Conservation (phyloP, 1,140 invertebrate species). For the Bombus cullumanus region DNA sequence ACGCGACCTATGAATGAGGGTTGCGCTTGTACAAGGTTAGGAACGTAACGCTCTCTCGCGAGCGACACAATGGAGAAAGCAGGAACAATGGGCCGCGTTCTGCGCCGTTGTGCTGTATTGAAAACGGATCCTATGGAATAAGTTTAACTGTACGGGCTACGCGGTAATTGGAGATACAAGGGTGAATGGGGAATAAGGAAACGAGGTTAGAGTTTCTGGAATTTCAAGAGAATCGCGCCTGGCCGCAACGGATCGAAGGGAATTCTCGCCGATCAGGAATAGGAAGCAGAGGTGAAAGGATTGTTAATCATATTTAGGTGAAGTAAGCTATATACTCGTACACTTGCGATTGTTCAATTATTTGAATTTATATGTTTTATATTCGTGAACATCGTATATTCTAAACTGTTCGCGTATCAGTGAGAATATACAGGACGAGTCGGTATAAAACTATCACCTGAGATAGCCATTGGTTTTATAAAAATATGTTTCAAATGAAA, state of each 20-base stretch:
- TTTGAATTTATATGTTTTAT: too few relatives aligned
- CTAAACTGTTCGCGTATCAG: too few relatives aligned
- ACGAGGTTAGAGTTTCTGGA: background rate
- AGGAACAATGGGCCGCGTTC: conserved; percentile 17
- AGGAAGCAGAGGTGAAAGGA: background rate
- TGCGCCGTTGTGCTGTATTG: conserved; percentile 1
- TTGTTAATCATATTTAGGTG: background rate
- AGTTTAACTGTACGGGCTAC: conserved; percentile 11
- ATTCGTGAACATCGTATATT: too few relatives aligned
- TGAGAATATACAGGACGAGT: too few relatives aligned
- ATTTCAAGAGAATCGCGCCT: background rate
- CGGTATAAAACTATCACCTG: too few relatives aligned
- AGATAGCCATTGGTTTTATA: too few relatives aligned
- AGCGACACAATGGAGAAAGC: conserved; percentile 12
- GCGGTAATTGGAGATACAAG: conserved; percentile 41
- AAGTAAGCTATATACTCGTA: background rate
- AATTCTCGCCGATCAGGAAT: background rate
- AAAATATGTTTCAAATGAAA: too few relatives aligned
- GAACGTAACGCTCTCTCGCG: conserved; percentile 20
- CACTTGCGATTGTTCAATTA: too few relatives aligned
- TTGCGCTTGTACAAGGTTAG: background rate
- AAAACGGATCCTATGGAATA: conserved; percentile 26
- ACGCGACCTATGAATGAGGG: background rate
- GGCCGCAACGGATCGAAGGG: background rate
- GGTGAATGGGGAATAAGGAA: conserved; percentile 25